Evolutionary conservation across 23 tunicate species (phyloP), one percentile per base, ranked within the genome.

Genomic region (Styela clava): DNA sequence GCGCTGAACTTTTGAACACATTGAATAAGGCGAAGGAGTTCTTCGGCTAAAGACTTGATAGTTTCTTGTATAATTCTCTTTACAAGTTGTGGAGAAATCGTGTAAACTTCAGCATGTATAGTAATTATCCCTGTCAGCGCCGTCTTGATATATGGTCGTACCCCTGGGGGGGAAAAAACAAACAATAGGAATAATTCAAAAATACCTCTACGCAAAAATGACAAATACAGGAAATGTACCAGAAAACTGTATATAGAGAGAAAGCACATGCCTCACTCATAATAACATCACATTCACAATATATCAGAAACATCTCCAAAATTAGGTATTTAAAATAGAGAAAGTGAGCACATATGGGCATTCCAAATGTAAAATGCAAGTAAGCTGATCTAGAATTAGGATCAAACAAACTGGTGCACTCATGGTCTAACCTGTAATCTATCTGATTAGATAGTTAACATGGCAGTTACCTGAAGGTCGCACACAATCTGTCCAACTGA

Each of bases 21-120:
- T 65, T 93, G 87, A 65, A 93, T 69, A 16, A 87, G 78, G 20
- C 98, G 89, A 30, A 79, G 82, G 69, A 93, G 24, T 69, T 93
- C 98, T 22, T 93, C 98, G 5, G 98, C 85, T 23, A 88, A 61
- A 2, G 74, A 33, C 9, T 68, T 79, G 21, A 88, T 68, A 27
- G 78, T 88, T 68, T 88, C 86, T 24, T 67, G 68, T 25, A 93
- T 69, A 22, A 93, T 73, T 25, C 87, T 74, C 25, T 31, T 31
- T 24, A 93, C 87, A 1, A 93, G 86, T 26, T 34, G 36, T 2
- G 98, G 93, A 36, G 82, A 84, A 65, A 93, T 82, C 21, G 87
- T 36, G 78, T 82, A 93, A 25, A 93, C 98, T 84, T 95, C 99
- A 3, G 99, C 95, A 81, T 95, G 95, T 20, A 95, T 83, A 2